Base-by-base conservation (phyloP, 2,888 invertebrate species). In the Tetranychus truncatus region DNA sequence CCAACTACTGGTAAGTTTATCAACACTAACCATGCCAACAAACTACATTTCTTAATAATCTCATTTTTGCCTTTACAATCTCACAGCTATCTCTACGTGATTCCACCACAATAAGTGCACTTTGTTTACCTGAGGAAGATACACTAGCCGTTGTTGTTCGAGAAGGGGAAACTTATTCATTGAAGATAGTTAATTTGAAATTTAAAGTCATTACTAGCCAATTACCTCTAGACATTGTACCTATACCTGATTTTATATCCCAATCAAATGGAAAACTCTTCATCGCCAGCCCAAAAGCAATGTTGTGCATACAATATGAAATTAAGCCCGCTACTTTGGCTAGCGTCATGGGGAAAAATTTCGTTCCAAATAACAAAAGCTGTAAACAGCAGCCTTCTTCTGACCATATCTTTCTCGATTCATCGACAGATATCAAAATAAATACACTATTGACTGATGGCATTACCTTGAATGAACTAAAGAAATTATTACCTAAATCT, bases 301-400 rank as follows among this genome's bases (percentile, higher is more conserved):
- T 69, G 69, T 24, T 69, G 9, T 24, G 6, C 21, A 21, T 69
- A 6, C 69, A 20, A 69, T 69, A 20, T 69, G 69, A 24, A 8
- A 69, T 69, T 9, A 69, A 69, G 20, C 34, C 69, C 6, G 34
- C 34, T 20, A 20, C 69, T 20, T 69, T 69, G 69, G 69, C 69
- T 11, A 69, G 69, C 8, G 69, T 69, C 5, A 69, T 69, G 69
- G 69, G 69, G 4, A 69, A 69, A 69, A 69, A 69, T 69, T 20
- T 24, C 5, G 5, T 24, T 24, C 11, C 20, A 18, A 20, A 20
- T 20, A 69, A 69, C 21, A 69, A 11, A 24, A 20, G 20, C 34
- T 69, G 20, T 11, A 24, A 11, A 11, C 11, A 11, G n/a, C n/a
- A 11, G 18, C 34, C 69, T 9, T 69, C 34, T 20, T 6, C 55